Evolutionary conservation across 2,888 invertebrate genomes (phyloP).

Genomic region (Lochmaea capreae): DNA sequence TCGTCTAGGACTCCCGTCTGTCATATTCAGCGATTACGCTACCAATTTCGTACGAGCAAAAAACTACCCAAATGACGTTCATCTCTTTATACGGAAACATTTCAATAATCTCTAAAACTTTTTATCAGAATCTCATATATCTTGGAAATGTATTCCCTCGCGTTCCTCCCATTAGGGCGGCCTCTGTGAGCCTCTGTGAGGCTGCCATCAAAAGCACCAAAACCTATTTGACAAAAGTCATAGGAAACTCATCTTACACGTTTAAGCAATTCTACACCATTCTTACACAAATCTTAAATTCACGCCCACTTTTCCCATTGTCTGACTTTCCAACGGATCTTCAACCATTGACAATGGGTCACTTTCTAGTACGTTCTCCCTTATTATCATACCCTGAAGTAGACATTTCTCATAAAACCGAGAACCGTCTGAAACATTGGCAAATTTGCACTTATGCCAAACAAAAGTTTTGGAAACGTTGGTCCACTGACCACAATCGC

Average conservation of each 20-base stretch:
- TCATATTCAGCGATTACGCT: slow-evolving; percentile 20
- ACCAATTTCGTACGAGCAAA: slow-evolving; percentile 32
- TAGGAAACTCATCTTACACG: too few species aligned
- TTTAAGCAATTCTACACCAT: slow-evolving; percentile 14
- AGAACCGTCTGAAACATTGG: slow-evolving; percentile 14
- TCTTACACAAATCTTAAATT: slow-evolving; percentile 13
- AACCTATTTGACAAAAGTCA: too few species aligned
- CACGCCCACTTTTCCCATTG: background rate
- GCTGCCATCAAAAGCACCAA: too few species aligned
- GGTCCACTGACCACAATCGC: slow-evolving; percentile 17
- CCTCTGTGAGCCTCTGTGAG: too few species aligned
- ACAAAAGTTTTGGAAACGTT: slow-evolving; percentile 23
- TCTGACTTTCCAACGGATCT: slow-evolving; percentile 10
- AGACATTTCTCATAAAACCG: slow-evolving; percentile 5
- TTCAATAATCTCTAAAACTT: slow-evolving; percentile 12
- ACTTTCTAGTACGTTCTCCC: slow-evolving; percentile 13
- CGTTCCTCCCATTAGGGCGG: too few species aligned
- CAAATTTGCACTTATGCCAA: background rate
- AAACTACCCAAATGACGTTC: slow-evolving; percentile 7
- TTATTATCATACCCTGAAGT: slow-evolving; percentile 21
- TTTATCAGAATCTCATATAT: background rate
- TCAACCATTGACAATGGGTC: slow-evolving; percentile 13
- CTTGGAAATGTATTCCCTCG: background rate
- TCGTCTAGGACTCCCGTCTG: slow-evolving; percentile 6
- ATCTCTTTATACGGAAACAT: slow-evolving; percentile 4